Percentiles rank a stretch among this genome's conserved stretches.
Evolutionary conservation across 2,888 invertebrate genomes (phyloP).

Genomic region (Diaphora mendica): DNA sequence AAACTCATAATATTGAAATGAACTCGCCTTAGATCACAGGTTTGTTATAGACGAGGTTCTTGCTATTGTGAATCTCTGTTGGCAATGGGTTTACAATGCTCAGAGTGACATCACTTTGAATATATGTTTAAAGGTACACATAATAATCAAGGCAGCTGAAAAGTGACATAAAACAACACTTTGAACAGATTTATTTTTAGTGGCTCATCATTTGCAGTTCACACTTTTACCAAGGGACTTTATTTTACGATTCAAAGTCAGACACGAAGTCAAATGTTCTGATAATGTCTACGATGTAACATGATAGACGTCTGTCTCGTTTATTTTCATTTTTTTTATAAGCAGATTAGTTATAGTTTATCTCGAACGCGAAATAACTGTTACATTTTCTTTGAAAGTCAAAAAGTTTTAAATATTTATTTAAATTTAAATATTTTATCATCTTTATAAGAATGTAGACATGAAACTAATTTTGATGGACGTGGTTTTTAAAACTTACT

Average conservation of each 20-base stretch:
- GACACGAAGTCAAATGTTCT: conserved; percentile 19
- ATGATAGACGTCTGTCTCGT: conserved; percentile 17
- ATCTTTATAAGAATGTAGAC: not conserved
- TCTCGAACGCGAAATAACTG: not conserved
- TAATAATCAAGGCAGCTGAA: no score
- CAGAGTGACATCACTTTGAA: not conserved
- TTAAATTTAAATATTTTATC: no score
- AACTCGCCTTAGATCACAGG: not conserved
- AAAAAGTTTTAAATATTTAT: not conserved
- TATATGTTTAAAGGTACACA: no score
- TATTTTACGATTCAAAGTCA: conserved; percentile 10
- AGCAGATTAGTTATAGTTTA: not conserved
- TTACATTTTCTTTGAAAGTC: not conserved
- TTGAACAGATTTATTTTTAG: conserved; percentile 1
- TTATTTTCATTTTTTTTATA: conserved; percentile 9
- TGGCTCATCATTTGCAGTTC: not conserved
- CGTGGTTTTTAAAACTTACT: not conserved
- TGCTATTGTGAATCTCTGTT: not conserved
- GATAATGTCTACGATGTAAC: conserved; percentile 8
- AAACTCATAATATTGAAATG: not conserved
- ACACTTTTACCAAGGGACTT: not conserved
- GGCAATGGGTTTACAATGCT: not conserved
- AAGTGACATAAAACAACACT: not conserved
- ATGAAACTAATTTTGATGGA: not conserved
- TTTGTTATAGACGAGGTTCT: not conserved